Evolutionary conservation across 2,888 invertebrate species (phyloP), one percentile per base, ranked within the genome.

Genomic region (Dolomedes plantarius): DNA sequence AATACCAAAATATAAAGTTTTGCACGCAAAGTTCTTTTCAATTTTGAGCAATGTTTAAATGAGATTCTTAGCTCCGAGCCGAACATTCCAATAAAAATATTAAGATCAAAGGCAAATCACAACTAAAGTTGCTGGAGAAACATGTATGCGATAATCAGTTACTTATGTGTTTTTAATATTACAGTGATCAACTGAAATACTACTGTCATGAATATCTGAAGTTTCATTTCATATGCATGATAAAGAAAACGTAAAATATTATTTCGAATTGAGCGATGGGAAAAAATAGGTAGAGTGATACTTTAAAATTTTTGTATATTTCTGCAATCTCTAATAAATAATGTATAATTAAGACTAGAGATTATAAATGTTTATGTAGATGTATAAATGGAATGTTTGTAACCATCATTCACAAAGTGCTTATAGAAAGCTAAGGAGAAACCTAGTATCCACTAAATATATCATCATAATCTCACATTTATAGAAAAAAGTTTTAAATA

Each of bases 341-440:
- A 86, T 80, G 80, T 64, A 80, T 80, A 86, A 86, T 78, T 46
- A 86, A 75, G 86, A 86, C 86, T 86, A 86, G 86, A 86, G 80
- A 80, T 69, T 80, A 86, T 86, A 80, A 78, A 76, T 80, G 36
- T 71, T 69, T 65, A 83, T 79, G 75, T 86, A 79, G 79, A 86
- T 79, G 62, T 71, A 79, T 79, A 86, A 86, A 86, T 86, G 86
- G 86, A 86, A 86, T 86, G 86, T 79, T 69, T 36, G 69, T 77
- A 83, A 83, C 72, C 56, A 79, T 76, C 80, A 80, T 68, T 80
- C 74, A 80, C 80, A 80, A 86, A 80, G 86, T 86, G 86, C 86
- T 78, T 39, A 76, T 68, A 86, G 67, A 80, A 86, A 86, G 79
- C 86, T 86, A 86, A 80, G 79, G 80, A 80, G 67, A 71, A 86